Evolutionary conservation across 2,888 invertebrate genomes (phyloP), one percentile per base, ranked within the genome.

Genomic region (Andrena flavipes): DNA sequence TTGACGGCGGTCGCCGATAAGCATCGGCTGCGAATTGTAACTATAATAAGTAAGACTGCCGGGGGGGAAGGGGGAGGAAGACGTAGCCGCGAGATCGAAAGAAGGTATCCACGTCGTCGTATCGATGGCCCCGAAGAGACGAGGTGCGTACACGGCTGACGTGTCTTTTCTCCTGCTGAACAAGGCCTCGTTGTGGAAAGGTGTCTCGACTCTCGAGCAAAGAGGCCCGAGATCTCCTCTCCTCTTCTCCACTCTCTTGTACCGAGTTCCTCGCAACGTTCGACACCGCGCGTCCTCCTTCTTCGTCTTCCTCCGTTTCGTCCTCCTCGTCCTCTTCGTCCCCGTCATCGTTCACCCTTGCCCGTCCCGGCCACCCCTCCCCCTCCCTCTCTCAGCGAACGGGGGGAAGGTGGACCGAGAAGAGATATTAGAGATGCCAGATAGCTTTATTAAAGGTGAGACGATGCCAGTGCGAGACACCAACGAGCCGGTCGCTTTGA

Each of bases 381-480:
- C 82, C 75, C 33, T 56, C 16, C 54, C 48, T 42, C 54, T 16
- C 13, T 30, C 42, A 33, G 8, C 33, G 54, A 4, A 8, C 23
- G 30, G 49, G 29, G 30, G 23, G 30, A 35, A 23, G 35, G 35
- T 29, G n/a, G 64, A 60, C 76, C 56, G 65, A 70, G 80, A 80
- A 71, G 76, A 88, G 89, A 90, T 91, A 91, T 91, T 89, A 90
- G 89, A 92, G 92, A 93, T 92, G 89, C 75, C 81, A 91, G 92
- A 92, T 92, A 92, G 88, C 88, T 92, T 92, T 92, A 92, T 92
- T 91, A 90, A 90, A 91, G 90, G 89, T 84, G 90, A 91, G 86
- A 82, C 83, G 89, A 89, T 87, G 90, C 88, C 84, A 87, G 87
- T 75, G 73, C 82, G 88, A 88, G 90, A 89, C 90, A 90, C 86